These are phyloP conservation scores for Channa striata DNA, from an alignment of 2,797 vertebrate genomes.

Conservation along the genomic window DNA sequence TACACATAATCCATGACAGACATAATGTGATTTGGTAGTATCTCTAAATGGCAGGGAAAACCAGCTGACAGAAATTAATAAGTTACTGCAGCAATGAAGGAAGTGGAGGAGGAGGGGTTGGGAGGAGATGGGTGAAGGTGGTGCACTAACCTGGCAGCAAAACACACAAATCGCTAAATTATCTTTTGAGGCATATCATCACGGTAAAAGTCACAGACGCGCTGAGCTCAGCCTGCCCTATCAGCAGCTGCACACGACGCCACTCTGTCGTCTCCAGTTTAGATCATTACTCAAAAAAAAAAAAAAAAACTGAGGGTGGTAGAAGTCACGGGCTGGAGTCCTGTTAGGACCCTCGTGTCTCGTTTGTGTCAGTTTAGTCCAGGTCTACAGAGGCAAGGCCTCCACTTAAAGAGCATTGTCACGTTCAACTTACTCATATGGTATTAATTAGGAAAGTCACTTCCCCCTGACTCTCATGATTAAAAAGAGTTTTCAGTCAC, in stretches of 20 bases:
- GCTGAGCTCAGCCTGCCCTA: constrained; percentile 81
- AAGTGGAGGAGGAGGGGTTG: constrained; percentile 78
- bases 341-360: constrained; percentile 9
- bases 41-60: constrained; percentile 92
- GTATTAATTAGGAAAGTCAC: too few species aligned
- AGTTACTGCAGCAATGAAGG: constrained; percentile 81
- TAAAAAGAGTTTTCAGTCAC: too few species aligned
- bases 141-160: constrained; percentile 83
- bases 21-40: constrained; percentile 97
- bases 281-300: constrained; percentile 46
- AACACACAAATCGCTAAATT: constrained; percentile 84
- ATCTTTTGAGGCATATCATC: constrained; percentile 76
- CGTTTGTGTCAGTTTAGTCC: constrained; percentile 24
- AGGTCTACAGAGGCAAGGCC: constrained; percentile 26
- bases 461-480: too few species aligned
- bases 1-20: constrained; percentile 93
- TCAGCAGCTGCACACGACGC: constrained; percentile 59
- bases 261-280: constrained; percentile 52
- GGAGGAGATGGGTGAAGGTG: constrained; percentile 59
- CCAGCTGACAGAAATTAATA: constrained; percentile 92
- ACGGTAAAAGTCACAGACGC: constrained; percentile 45
- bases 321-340: constrained; percentile 26
- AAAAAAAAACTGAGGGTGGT: constrained; percentile 9
- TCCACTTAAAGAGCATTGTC: neutral
- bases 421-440: too few species aligned